These are phyloP conservation scores for Staurois parvus DNA, from an alignment of 2,797 vertebrate species.

Conservation along the genomic window DNA sequence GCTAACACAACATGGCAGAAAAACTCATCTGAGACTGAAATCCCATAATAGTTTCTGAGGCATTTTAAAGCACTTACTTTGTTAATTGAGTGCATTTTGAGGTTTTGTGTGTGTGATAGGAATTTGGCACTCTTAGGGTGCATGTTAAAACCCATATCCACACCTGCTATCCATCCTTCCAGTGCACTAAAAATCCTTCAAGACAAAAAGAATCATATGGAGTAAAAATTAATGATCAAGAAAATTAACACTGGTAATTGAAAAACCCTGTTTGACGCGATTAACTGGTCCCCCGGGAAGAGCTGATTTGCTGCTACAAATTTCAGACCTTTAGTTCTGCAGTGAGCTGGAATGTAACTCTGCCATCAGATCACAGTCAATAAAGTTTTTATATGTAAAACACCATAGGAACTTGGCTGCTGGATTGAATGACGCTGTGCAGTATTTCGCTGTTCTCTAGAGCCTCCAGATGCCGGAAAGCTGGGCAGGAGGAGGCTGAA, in stretches of 20 bases:
- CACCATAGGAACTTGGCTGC: constrained; percentile 37
- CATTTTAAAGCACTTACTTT: background rate
- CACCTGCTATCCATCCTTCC: constrained; percentile 17
- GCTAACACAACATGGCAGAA: background rate
- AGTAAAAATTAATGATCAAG: constrained; percentile 55
- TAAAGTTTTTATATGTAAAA: constrained; percentile 32
- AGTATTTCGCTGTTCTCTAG: background rate
- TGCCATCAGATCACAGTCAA: constrained; percentile 6
- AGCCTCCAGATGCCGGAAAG: constrained; percentile 10
- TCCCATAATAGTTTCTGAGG: background rate
- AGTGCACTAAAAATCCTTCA: constrained; percentile 25
- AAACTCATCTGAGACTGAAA: background rate
- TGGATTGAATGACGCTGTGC: background rate
- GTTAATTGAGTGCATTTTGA: background rate
- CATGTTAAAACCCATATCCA: background rate
- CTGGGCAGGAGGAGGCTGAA: background rate
- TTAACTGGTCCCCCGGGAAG: constrained; percentile 42
- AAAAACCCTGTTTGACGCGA: constrained; percentile 51
- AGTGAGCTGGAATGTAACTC: constrained; percentile 30
- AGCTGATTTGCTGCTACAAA: constrained; percentile 52
- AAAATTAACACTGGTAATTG: constrained; percentile 56
- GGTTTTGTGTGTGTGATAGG: background rate
- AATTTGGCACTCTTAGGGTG: background rate
- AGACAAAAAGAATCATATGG: constrained; percentile 39
- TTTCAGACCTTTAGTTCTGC: constrained; percentile 44